These are phyloP conservation scores for Cygnus atratus DNA, from an alignment of 2,113 vertebrate species.

Conservation along the genomic window DNA sequence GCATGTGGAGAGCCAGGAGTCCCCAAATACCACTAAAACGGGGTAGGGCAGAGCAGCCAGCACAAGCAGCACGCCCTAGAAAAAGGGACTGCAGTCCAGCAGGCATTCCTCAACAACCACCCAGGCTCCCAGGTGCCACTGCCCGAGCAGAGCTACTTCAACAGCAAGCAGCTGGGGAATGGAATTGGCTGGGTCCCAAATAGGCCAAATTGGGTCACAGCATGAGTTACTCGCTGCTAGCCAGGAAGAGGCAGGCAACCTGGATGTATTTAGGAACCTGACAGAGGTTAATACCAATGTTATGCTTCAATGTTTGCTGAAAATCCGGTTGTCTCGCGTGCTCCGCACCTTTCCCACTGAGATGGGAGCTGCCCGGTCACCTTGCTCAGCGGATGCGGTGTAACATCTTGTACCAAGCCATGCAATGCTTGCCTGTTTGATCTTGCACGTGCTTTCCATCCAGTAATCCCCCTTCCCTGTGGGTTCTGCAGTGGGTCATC, in stretches of 20 bases:
- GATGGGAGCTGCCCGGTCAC: neutral
- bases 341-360: neutral
- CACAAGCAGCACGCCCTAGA: neutral
- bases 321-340: neutral
- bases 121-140: neutral
- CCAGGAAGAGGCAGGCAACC: neutral
- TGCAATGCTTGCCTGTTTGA: neutral
- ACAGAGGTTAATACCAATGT: neutral
- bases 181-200: neutral
- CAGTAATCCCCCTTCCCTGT: neutral
- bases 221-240: neutral
- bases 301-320: neutral
- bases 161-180: neutral
- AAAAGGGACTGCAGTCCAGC: neutral
- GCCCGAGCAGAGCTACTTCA: neutral
- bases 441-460: neutral
- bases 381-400: neutral
- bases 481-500: neutral
- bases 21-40: neutral
- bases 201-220: neutral
- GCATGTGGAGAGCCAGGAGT: accelerated
- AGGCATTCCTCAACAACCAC: neutral
- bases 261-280: neutral
- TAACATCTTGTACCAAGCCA: neutral
- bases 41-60: neutral